Conservation (phyloP, 1,140 invertebrate species). For the Vollenhovia emeryi region DNA sequence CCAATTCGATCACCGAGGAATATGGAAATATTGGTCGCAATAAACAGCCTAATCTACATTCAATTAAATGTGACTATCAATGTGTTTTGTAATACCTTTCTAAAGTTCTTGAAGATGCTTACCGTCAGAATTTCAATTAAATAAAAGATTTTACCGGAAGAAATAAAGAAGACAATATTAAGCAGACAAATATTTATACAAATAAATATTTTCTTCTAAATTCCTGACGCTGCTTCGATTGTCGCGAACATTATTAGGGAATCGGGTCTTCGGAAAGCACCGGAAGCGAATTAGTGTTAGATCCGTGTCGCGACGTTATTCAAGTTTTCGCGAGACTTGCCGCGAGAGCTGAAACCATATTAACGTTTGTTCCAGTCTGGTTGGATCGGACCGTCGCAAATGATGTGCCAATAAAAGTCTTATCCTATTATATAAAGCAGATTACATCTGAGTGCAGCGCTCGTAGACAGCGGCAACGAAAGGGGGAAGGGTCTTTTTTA, state of each 20-base stretch:
- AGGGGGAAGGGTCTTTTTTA: neutral
- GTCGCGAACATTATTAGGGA: neutral
- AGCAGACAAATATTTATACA: too few species aligned
- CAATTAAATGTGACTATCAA: too few species aligned
- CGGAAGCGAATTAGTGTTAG: neutral
- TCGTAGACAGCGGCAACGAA: neutral
- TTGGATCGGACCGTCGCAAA: neutral
- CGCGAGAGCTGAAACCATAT: neutral
- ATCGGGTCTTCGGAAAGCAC: neutral
- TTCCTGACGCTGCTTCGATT: too few species aligned
- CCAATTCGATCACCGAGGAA: too few species aligned
- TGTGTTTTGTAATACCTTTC: too few species aligned
- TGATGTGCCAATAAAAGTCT: conserved; percentile 2
- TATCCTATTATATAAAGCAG: conserved; percentile 36
- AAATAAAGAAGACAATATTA: too few species aligned
- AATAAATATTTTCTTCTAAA: too few species aligned
- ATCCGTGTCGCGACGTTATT: neutral
- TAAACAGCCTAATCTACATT: too few species aligned
- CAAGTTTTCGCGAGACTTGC: neutral
- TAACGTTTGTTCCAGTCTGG: neutral
- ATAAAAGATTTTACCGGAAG: too few species aligned
- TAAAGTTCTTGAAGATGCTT: too few species aligned
- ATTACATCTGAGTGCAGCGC: conserved; percentile 15
- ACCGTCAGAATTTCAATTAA: too few species aligned
- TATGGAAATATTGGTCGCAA: too few species aligned